Percentiles rank a stretch among this genome's conserved stretches.
Conservation (phyloP, 2,888 invertebrate species). For the Stenoptilia bipunctidactyla region DNA sequence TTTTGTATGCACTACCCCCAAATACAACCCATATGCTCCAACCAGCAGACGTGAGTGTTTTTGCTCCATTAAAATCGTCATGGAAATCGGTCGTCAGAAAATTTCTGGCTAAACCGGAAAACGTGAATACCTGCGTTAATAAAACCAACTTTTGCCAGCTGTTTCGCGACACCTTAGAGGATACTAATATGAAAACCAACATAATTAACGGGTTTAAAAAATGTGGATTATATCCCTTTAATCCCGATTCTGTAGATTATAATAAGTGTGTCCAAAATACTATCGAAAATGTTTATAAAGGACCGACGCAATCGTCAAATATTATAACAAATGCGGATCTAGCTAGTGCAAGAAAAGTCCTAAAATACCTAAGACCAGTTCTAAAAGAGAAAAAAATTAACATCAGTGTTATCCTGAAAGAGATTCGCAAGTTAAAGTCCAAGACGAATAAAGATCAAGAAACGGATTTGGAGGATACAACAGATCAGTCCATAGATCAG, state of each 20-base stretch:
- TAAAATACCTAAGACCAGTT: constrained; percentile 7
- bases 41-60: constrained; percentile 17
- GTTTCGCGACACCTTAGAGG: constrained; percentile 7
- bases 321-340: constrained; percentile 3
- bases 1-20: constrained; percentile 15
- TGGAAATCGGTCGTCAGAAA: constrained; percentile 12
- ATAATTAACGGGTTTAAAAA: constrained; percentile 12
- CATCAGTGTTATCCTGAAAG: constrained; percentile 4
- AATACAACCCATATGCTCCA: constrained; percentile 10
- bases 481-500: not conserved
- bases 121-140: constrained; percentile 10
- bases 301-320: constrained; percentile 1
- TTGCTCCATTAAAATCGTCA: constrained; percentile 13
- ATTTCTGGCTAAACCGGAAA: constrained; percentile 14
- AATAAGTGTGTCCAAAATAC: constrained; percentile 12
- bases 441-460: not conserved
- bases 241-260: constrained; percentile 12
- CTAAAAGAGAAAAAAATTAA: constrained; percentile 7
- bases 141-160: constrained; percentile 14
- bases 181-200: constrained; percentile 5
- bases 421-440: constrained; percentile 3
- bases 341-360: constrained; percentile 2
- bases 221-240: constrained; percentile 15
- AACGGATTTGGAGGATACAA: not conserved
- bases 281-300: constrained; percentile 3